Evolutionary conservation across 1,140 invertebrate species (phyloP).

Genomic region (Drosophila ercepeae): DNA sequence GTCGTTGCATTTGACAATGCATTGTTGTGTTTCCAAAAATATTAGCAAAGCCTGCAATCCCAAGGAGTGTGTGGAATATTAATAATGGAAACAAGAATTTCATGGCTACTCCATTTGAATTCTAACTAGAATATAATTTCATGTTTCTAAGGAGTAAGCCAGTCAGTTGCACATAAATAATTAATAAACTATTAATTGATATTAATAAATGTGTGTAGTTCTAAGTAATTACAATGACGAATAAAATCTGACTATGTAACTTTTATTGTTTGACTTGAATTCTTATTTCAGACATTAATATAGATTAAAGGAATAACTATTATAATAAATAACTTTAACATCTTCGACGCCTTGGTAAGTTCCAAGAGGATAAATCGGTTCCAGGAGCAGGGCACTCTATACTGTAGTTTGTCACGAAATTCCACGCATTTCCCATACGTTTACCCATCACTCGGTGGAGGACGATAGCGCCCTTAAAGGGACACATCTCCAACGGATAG

Average conservation of each 20-base stretch:
- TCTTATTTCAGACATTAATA: no score
- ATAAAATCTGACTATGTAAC: slow-evolving; percentile 24
- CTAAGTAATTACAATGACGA: slow-evolving; percentile 12
- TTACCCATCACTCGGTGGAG: slow-evolving; percentile 56
- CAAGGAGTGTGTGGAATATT: slow-evolving; percentile 6
- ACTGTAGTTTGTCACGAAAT: slow-evolving; percentile 39
- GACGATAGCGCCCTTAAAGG: slow-evolving; percentile 63
- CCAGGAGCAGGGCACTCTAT: slow-evolving; percentile 48
- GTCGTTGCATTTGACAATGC: slow-evolving; percentile 11
- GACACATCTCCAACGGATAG: slow-evolving; percentile 33
- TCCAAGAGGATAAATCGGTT: no score
- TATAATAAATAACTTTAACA: no score
- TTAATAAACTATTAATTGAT: slow-evolving; percentile 3
- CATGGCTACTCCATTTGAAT: background rate
- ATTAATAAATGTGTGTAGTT: slow-evolving; percentile 25
- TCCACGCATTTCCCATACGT: background rate
- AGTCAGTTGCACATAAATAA: slow-evolving; percentile 1
- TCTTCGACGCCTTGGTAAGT: no score
- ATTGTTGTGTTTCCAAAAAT: slow-evolving; percentile 29
- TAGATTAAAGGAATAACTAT: no score
- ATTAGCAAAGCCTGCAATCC: slow-evolving; percentile 10
- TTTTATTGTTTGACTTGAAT: background rate
- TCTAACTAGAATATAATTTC: background rate
- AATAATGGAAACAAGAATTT: background rate
- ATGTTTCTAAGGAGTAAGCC: background rate